Evolutionary conservation across 1,140 invertebrate species (phyloP), one percentile per base, ranked within the genome.

Genomic region (Stratiolaelaps scimitus): DNA sequence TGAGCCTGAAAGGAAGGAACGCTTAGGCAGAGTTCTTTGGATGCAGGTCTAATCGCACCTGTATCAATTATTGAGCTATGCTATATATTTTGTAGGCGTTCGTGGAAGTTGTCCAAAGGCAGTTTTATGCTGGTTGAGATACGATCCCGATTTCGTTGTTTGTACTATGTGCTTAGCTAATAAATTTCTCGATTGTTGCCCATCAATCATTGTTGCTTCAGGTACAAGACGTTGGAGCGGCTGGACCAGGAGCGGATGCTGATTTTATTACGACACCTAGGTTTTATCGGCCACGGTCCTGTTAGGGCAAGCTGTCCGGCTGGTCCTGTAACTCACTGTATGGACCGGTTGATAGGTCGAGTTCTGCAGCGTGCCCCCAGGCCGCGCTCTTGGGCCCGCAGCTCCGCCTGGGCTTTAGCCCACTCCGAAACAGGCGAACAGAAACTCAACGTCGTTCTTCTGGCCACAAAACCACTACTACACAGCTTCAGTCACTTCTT

Each of bases 171-270:
- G 34, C 10, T 40, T 40, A 40, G 34, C 10, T 40, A 40, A 40
- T 40, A 40, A 40, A n/a, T 10, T 40, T 4, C 34, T 40, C 34
- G 4, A 40, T 40, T 40, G 34, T 10, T 26, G 23, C n/a, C 17
- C 15, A 45, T 17, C 34, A 5, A 1, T 15, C 15, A 67, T 48
- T 70, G 48, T 45, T 66, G 46, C 69, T 68, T 64, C 70, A 80
- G 90, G 78, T 95, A 92, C 75, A 92, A 92, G 79, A 85, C 89
- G 72, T 79, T 97, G 72, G 89, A 93, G 75, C 81, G 89, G 69
- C 79, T 95, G 71, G 91, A 95, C 78, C 90, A 94, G 78, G 92
- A 96, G 72, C 78, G 93, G 69, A 90, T 92, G 73, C 78, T 94
- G 67, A 90, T 95, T 82, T 79, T 97, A 28, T 88, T 94, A 68